Evolutionary conservation across 2,888 invertebrate genomes (phyloP), one percentile per base, ranked within the genome.

Genomic region (Branchinecta sandiegonensis): DNA sequence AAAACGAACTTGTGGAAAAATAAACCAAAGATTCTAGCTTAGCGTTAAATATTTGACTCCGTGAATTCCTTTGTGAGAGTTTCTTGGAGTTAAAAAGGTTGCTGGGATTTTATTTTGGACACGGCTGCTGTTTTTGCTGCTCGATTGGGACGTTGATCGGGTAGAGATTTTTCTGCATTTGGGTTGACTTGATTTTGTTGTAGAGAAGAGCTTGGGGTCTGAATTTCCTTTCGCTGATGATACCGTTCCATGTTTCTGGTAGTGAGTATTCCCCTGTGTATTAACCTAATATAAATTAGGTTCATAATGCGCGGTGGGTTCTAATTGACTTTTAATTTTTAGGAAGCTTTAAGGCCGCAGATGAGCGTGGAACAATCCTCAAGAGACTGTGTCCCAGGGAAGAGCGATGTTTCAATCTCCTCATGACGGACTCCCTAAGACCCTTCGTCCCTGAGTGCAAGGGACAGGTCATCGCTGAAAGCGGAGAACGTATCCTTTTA

Each of bases 401-500:
- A 78, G 90, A 92, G 77, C 84, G 85, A 72, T 92, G 94, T 77
- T 92, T 94, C 79, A 84, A 89, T 79, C 80, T 86, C 72, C 81
- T 92, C 76, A 94, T 93, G 93, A 86, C 86, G 76, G 94, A 95
- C 76, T 83, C 88, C 23, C 81, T 95, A 47, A 82, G 89, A 74
- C 90, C 93, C 0, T 94, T 88, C 76, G 93, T 94, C 69, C 94
- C 95, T 23, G 90, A 93, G 78, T 94, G 91, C 81, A 89, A 90
- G 77, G 94, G 94, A n/a, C 78, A 71, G 71, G 78, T 73, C 74
- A 77, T 71, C 73, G 77, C 69, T 72, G 78, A 79, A n/a, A 78
- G 78, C 50, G 73, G 73, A 65, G 73, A 73, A 69, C 64, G 69
- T 69, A 68, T 64, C 17, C 46, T 46, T 67, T n/a, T 37, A 17